These are phyloP conservation scores for Paedocypris micromegethes DNA, from an alignment of 2,797 vertebrate genomes.

Conservation along the genomic window DNA sequence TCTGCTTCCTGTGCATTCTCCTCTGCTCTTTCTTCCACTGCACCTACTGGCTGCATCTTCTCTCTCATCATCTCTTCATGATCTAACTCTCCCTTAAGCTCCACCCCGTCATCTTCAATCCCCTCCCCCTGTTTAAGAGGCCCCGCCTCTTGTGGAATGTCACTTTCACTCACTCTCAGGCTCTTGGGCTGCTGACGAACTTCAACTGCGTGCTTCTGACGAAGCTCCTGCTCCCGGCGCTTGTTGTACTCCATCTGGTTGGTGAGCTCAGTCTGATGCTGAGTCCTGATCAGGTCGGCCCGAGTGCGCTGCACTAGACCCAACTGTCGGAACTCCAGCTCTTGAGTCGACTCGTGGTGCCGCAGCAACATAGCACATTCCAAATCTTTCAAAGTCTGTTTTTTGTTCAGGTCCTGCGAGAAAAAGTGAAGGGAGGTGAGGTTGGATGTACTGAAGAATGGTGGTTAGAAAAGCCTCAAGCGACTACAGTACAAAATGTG, in stretches of 20 bases:
- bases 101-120: conserved; percentile 34
- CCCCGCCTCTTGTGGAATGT: conserved; percentile 34
- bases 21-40: conserved; percentile 12
- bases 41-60: conserved; percentile 2
- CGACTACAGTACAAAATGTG: neutral
- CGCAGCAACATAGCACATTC: conserved; percentile 87
- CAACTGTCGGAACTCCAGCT: conserved; percentile 86
- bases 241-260: conserved; percentile 96
- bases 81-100: conserved; percentile 11
- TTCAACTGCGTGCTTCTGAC: conserved; percentile 86
- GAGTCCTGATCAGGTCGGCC: conserved; percentile 86
- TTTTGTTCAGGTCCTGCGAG: conserved; percentile 85
- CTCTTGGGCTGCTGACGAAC: conserved; percentile 94
- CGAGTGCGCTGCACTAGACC: conserved; percentile 82
- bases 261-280: conserved; percentile 91
- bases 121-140: conserved; percentile 32
- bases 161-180: conserved; percentile 85
- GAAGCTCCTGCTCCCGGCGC: conserved; percentile 85
- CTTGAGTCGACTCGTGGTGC: conserved; percentile 89
- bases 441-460: neutral
- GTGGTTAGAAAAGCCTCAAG: neutral
- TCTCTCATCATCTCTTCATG: conserved; percentile 10
- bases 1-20: neutral
- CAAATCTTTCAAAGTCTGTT: conserved; percentile 89
- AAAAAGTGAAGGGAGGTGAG: neutral